Evolutionary conservation across 2,797 vertebrate genomes (phyloP).

Genomic region (Antennarius maculatus): DNA sequence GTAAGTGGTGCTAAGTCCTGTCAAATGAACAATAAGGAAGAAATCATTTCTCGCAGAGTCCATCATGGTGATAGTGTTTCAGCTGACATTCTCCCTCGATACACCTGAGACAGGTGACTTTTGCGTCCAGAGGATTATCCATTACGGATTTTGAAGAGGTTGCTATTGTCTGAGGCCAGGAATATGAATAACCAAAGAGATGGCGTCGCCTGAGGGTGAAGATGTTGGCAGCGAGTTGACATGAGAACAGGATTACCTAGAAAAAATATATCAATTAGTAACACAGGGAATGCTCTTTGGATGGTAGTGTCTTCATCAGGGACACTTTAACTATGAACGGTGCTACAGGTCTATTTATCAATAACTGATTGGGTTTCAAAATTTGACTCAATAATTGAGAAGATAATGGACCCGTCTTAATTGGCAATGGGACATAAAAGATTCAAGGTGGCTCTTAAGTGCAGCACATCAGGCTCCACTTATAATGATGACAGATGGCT

Average conservation of each 20-base stretch:
- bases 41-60: conserved; percentile 67
- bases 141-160: conserved; percentile 76
- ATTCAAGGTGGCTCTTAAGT: conserved; percentile 81
- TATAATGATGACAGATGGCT: conserved; percentile 85
- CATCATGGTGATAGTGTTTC: conserved; percentile 78
- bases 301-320: conserved; percentile 36
- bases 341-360: conserved; percentile 57
- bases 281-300: conserved; percentile 49
- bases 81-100: conserved; percentile 79
- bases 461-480: conserved; percentile 80
- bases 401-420: conserved; percentile 80
- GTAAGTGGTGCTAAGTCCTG: conserved; percentile 77
- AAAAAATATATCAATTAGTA: conserved; percentile 77
- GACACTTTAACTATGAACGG: conserved; percentile 46
- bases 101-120: conserved; percentile 83
- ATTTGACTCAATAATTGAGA: conserved; percentile 81
- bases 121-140: conserved; percentile 74
- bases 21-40: conserved; percentile 77
- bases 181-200: conserved; percentile 78
- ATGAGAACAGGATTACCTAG: conserved; percentile 55
- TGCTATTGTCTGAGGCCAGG: conserved; percentile 65
- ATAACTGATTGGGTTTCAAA: conserved; percentile 74
- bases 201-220: conserved; percentile 50
- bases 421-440: conserved; percentile 81
- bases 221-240: conserved; percentile 50